Base-by-base conservation (phyloP, 2,888 invertebrate genomes). In the Chrysotoxum bicinctum region DNA sequence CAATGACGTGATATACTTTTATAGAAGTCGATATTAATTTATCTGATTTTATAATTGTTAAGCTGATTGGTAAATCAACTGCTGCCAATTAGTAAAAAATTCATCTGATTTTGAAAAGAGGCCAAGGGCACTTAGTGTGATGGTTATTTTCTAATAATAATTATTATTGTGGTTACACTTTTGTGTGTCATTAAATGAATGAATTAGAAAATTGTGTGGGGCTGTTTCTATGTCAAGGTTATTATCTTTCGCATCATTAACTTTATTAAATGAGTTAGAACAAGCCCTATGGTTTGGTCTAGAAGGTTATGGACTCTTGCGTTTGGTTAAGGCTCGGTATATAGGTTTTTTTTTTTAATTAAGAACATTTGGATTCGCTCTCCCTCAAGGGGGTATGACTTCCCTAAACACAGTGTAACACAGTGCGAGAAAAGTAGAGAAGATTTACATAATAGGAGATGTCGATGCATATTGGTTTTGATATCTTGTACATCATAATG, bases 201-300 rank as follows among this genome's bases (percentile, higher is more conserved):
- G 5, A 35, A 12, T 14, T 12, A 40, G n/a, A 16, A 16, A 43
- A 43, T 43, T 40, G 16, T 48, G 14, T 14, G 21, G 6, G 43
- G 43, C 30, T 43, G 12, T 9, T 19, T 40, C 43, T 62, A 62
- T 62, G 62, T 62, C 62, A 62, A 62, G 62, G 62, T 26, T 26
- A 21, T 43, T 62, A 21, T n/a, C n/a, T 1, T 12, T 58, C 26
- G 40, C 62, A 35, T 43, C 43, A 62, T 30, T 62, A 10, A 60
- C 26, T 14, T 26, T 1, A 43, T 23, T 50, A 2, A 50, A 14
- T 23, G 23, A 50, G 2, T 50, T 23, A 23, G 21, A 14, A 14
- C n/a, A n/a, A n/a, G n/a, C n/a, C n/a, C n/a, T n/a, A n/a, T n/a
- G n/a, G n/a, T n/a, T n/a, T n/a, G n/a, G n/a, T n/a, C n/a, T n/a